Conservation (phyloP, 2,888 invertebrate species). For the Agrochola circellaris region DNA sequence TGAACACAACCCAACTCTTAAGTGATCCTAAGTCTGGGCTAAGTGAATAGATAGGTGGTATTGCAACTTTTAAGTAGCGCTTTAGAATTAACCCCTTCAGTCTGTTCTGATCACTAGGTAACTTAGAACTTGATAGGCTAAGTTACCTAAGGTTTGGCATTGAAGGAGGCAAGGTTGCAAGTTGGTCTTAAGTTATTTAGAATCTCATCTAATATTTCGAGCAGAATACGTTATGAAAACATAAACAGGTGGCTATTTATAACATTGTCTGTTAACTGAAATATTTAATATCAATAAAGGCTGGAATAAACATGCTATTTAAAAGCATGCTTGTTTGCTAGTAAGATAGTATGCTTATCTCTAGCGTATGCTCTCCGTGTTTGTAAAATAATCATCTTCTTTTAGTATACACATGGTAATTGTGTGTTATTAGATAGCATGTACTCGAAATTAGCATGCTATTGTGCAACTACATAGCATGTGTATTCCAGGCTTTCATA, state of each 20-base stretch:
- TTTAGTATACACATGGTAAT: background rate
- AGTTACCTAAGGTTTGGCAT: background rate
- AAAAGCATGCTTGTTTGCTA: background rate
- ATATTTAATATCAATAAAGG: background rate
- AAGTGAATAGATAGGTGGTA: constrained; percentile 45
- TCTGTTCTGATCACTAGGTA: constrained; percentile 15
- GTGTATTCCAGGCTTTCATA: background rate
- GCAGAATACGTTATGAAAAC: background rate
- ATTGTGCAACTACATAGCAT: background rate
- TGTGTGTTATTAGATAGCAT: background rate
- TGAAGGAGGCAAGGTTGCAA: constrained; percentile 12
- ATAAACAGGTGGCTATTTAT: background rate
- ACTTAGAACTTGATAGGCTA: constrained; percentile 31
- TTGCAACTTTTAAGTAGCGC: constrained; percentile 34
- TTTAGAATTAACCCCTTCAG: constrained; percentile 29
- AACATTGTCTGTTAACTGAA: background rate
- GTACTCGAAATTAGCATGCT: background rate
- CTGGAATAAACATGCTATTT: background rate
- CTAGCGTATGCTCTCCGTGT: background rate
- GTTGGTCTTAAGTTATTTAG: constrained; percentile 22
- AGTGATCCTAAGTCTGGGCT: constrained; percentile 54
- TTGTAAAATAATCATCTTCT: background rate
- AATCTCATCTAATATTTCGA: constrained; percentile 8
- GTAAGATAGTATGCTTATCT: background rate
- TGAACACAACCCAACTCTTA: constrained; percentile 34